Evolutionary conservation across 2,888 invertebrate species (phyloP).

Genomic region (Andrena flavipes): DNA sequence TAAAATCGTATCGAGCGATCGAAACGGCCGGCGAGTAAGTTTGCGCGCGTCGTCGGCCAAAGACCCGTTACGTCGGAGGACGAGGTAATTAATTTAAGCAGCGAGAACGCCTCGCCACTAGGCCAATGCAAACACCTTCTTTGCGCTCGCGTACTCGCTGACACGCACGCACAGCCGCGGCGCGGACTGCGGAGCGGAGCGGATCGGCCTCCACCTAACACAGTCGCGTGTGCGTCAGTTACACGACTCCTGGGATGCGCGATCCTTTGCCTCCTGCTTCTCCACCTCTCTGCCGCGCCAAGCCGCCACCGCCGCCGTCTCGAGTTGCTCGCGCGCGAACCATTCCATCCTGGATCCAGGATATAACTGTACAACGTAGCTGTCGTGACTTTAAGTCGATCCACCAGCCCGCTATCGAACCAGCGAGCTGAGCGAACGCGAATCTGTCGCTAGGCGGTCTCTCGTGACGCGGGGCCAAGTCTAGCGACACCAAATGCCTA

Average conservation of each 20-base stretch:
- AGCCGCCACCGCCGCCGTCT: neutral
- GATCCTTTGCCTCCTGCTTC: slow-evolving; percentile 39
- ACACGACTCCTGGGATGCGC: slow-evolving; percentile 50
- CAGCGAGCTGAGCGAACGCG: neutral
- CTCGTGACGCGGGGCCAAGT: neutral
- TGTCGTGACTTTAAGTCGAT: slow-evolving; percentile 7
- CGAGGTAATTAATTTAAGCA: slow-evolving; percentile 83
- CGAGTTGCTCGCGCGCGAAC: neutral
- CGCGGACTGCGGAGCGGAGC: neutral
- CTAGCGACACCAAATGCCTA: no score
- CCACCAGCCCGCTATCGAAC: neutral
- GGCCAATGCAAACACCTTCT: slow-evolving; percentile 82
- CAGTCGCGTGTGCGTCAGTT: slow-evolving; percentile 39
- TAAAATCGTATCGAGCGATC: slow-evolving; percentile 73
- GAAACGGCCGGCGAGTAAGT: slow-evolving; percentile 44
- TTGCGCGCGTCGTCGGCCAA: slow-evolving; percentile 72
- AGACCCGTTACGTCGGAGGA: slow-evolving; percentile 83
- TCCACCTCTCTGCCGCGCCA: neutral
- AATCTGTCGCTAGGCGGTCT: neutral
- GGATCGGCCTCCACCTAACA: neutral
- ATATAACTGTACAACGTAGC: slow-evolving; percentile 22
- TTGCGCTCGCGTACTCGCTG: slow-evolving; percentile 36
- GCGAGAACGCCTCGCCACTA: slow-evolving; percentile 80
- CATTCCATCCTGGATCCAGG: slow-evolving; percentile 24
- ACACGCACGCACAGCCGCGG: slow-evolving; percentile 55